Evolutionary conservation across 2,888 invertebrate species (phyloP).

Genomic region (Lypha dubia): DNA sequence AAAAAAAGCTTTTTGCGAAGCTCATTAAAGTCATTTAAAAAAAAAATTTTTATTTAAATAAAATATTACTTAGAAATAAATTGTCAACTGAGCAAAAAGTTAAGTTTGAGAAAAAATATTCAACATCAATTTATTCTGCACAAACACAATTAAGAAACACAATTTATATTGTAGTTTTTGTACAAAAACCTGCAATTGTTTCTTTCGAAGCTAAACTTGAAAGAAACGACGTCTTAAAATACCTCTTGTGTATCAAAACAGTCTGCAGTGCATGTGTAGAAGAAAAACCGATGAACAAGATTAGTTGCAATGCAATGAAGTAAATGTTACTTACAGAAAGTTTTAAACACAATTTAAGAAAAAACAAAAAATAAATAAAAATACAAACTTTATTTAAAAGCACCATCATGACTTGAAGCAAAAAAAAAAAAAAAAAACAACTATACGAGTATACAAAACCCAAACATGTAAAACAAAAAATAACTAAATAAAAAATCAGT

Average conservation of each 20-base stretch:
- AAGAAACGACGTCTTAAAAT: constrained; percentile 25
- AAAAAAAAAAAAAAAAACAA: too few relatives aligned
- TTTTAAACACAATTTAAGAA: constrained; percentile 18
- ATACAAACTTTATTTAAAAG: constrained; percentile 53
- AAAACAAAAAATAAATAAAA: too few relatives aligned
- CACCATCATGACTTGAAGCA: constrained; percentile 26
- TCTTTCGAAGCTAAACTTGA: not conserved
- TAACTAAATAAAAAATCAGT: constrained; percentile 58
- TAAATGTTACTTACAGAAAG: constrained; percentile 48
- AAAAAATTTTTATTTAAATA: too few relatives aligned
- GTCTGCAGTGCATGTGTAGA: constrained; percentile 2
- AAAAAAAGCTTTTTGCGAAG: too few relatives aligned
- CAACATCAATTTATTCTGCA: too few relatives aligned
- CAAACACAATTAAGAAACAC: not conserved
- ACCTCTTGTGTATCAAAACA: constrained; percentile 9
- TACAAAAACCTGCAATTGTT: constrained; percentile 17
- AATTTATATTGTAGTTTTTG: not conserved
- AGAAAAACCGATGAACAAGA: constrained; percentile 21
- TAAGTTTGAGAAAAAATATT: too few relatives aligned
- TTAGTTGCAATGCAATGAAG: constrained; percentile 24
- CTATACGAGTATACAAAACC: too few relatives aligned
- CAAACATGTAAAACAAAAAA: constrained; percentile 56
- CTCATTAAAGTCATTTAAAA: too few relatives aligned
- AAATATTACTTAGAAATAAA: too few relatives aligned
- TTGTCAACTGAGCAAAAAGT: too few relatives aligned